Evolutionary conservation across 2,113 vertebrate genomes (phyloP), one percentile per base, ranked within the genome.

Genomic region (Syrrhaptes paradoxus): DNA sequence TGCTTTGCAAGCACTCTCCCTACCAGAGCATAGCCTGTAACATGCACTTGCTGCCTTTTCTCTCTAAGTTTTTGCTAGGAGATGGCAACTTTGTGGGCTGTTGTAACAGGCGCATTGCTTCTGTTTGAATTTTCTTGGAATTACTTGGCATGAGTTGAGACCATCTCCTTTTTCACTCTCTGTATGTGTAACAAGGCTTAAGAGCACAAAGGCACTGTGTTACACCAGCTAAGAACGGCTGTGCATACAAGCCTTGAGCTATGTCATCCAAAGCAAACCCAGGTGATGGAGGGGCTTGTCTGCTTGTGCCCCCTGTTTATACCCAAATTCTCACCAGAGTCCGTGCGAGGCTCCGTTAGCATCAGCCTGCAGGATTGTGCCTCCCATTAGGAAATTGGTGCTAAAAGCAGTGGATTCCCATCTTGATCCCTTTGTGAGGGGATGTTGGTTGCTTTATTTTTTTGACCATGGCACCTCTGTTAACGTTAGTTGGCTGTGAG

Each of bases 281-380:
- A 0, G 21, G 11, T 5, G 55, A 34, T 3, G 14, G 68, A 70
- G 71, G 79, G 76, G 66, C 49, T 71, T 0, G 0, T 43, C 54
- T 36, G n/a, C 41, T 65, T 34, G 45, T 54, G 61, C 13, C 58
- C 43, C 52, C 43, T 75, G 74, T 55, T n/a, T 2, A 29, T 28
- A 67, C 36, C 6, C 65, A 25, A 7, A 10, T 17, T 41, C 46
- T 46, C 57, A 7, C 24, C n/a, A 19, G 46, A 16, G 2, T 54
- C 81, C 0, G 0, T 8, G 34, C 0, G 1, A 70, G 41, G 43
- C 24, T 57, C 26, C 0, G 0, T n/a, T 5, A 31, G 48, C 34
- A 13, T 32, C 55, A 28, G 61, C 65, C 61, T 36, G 52, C 22
- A 4, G 54, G 51, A 8, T 0, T 41, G 36, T 0, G 0, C n/a